These are phyloP conservation scores for Malthinus flaveolus DNA, from an alignment of 2,888 invertebrate genomes.

Conservation along the genomic window DNA sequence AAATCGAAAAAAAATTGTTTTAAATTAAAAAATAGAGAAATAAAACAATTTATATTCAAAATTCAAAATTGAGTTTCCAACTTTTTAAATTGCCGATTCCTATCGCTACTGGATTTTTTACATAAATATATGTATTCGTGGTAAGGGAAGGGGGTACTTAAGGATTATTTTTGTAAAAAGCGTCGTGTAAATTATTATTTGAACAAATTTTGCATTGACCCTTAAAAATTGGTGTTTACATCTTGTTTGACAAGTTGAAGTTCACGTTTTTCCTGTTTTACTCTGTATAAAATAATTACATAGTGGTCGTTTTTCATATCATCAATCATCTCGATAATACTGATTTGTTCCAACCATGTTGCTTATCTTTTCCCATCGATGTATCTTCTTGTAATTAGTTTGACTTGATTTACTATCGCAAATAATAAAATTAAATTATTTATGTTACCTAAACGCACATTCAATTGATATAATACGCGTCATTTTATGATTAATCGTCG, in stretches of 20 bases:
- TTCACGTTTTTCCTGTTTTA: slow-evolving; percentile 36
- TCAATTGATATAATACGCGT: background rate
- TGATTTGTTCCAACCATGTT: slow-evolving; percentile 49
- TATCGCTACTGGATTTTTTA: background rate
- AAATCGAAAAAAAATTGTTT: slow-evolving; percentile 1
- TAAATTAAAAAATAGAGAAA: background rate
- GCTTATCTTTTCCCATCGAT: slow-evolving; percentile 48
- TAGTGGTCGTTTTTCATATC: slow-evolving; percentile 51
- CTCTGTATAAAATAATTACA: slow-evolving; percentile 49
- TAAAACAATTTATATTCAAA: too few relatives aligned
- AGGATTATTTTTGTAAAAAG: slow-evolving; percentile 2
- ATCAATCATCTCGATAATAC: slow-evolving; percentile 54
- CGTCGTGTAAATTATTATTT: background rate
- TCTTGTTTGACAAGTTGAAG: slow-evolving; percentile 47
- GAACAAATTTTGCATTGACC: slow-evolving; percentile 33
- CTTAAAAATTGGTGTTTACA: slow-evolving; percentile 49
- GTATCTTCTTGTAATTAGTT: slow-evolving; percentile 37
- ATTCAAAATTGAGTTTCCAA: background rate
- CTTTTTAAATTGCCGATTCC: background rate
- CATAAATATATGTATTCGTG: background rate
- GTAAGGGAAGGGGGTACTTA: too few relatives aligned
- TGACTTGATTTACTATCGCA: slow-evolving; percentile 20
- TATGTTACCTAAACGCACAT: too few relatives aligned
- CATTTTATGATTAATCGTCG: too few relatives aligned
- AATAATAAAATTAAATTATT: slow-evolving; percentile 13